A percentile compares a stretch with the other conserved stretches of the same genome.
Conservation (phyloP, 2,113 vertebrate genomes). For the Proteles cristata region DNA sequence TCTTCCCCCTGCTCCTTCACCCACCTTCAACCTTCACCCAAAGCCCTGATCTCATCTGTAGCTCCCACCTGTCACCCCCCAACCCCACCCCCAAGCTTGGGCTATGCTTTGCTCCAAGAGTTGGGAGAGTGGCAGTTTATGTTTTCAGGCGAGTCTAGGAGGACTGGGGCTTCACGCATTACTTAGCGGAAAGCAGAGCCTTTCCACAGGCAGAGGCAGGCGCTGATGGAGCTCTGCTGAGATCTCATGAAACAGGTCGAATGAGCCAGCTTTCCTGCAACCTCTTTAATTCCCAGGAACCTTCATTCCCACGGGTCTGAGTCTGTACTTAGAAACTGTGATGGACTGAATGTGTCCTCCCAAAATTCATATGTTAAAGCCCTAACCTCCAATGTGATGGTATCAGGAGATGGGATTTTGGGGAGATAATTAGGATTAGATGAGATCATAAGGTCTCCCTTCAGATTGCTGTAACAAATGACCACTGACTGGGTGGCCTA, state of each 20-base stretch:
- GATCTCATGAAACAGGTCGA: neutral
- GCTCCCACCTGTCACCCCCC: accelerated
- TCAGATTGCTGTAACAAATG: neutral
- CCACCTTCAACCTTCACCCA: neutral
- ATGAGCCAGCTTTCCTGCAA: neutral
- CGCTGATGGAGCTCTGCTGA: too few relatives aligned
- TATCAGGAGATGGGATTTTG: too few relatives aligned
- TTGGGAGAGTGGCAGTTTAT: neutral
- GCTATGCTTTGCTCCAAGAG: neutral
- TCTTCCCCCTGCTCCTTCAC: neutral
- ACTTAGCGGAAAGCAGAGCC: neutral
- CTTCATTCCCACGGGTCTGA: neutral
- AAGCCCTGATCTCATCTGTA: neutral
- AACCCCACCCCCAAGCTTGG: accelerated
- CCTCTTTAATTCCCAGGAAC: neutral
- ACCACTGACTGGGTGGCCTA: neutral
- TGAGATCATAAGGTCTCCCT: neutral
- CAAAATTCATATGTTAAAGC: neutral
- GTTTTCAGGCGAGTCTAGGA: neutral
- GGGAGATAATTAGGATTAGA: neutral
- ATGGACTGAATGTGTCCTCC: neutral
- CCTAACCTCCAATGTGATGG: neutral
- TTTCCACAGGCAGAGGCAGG: neutral
- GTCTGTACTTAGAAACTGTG: neutral
- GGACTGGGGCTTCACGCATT: too few relatives aligned